Evolutionary conservation across 2,113 vertebrate species (phyloP).

Genomic region (Ptyas mucosa): DNA sequence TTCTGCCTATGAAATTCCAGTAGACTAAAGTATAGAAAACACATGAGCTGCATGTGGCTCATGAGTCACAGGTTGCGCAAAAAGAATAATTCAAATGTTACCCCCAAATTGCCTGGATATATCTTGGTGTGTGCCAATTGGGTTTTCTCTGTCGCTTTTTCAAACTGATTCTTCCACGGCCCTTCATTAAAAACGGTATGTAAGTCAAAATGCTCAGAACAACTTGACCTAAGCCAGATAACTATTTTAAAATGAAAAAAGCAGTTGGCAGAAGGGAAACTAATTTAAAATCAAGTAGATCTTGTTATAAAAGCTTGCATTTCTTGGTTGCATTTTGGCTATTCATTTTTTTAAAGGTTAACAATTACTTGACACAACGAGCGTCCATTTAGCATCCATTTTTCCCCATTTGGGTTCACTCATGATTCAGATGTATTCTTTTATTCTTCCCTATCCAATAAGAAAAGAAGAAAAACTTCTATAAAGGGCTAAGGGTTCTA

Average conservation of each 20-base stretch:
- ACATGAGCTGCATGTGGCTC: background rate
- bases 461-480: background rate
- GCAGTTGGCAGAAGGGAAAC: background rate
- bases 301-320: background rate
- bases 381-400: background rate
- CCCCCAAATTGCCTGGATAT: background rate
- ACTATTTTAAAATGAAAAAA: slow-evolving; percentile 31
- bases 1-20: background rate
- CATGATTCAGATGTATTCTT: background rate
- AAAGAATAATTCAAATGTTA: background rate
- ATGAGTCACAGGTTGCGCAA: background rate
- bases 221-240: slow-evolving; percentile 12
- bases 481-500: background rate
- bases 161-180: background rate
- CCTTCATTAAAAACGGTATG: background rate
- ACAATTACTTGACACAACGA: background rate
- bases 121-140: background rate
- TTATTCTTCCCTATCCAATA: background rate
- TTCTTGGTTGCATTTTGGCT: background rate
- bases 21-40: background rate
- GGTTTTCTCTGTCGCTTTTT: background rate
- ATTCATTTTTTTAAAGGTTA: background rate
- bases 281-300: background rate
- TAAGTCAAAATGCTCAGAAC: background rate
- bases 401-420: background rate